phyloP scores from a whole-genome alignment of 2,113 vertebrate genomes.

The Phaetusa simplex region DNA sequence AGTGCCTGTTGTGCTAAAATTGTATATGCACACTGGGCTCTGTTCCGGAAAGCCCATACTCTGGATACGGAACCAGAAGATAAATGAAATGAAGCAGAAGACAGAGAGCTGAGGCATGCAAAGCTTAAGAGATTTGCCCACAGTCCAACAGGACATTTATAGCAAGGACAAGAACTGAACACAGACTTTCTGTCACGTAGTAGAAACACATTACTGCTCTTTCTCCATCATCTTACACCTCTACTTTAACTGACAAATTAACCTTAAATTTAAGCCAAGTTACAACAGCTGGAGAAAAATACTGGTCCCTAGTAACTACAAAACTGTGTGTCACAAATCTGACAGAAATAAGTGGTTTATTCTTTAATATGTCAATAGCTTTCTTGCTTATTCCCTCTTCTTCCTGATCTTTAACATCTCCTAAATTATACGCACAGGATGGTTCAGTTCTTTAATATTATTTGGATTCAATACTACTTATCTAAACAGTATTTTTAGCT shows the following conservation, averaged over 20 bases:
- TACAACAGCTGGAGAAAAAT: neutral
- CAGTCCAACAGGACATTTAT: neutral
- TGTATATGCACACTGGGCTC: neutral
- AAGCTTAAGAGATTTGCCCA: neutral
- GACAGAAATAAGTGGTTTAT: neutral
- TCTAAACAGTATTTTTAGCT: conserved; percentile 42
- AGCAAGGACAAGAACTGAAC: neutral
- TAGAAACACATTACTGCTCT: neutral
- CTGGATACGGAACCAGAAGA: neutral
- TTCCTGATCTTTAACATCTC: neutral
- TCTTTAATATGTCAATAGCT: neutral
- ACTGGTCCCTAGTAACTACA: neutral
- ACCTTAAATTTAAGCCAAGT: neutral
- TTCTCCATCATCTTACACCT: neutral
- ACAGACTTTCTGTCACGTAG: neutral
- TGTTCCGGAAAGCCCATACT: neutral
- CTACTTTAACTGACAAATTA: conserved; percentile 14
- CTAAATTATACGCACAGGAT: neutral
- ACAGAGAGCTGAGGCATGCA: neutral
- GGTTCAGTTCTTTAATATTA: neutral
- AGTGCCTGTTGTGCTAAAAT: neutral
- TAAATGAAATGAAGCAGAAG: conserved; percentile 9
- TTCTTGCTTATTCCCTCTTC: neutral
- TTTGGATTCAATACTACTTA: conserved; percentile 30
- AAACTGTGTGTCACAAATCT: neutral